A percentile compares a stretch with the other conserved stretches of the same genome.
These are phyloP conservation scores for Pterocles gutturalis DNA, from an alignment of 2,113 vertebrate species.

Conservation along the genomic window DNA sequence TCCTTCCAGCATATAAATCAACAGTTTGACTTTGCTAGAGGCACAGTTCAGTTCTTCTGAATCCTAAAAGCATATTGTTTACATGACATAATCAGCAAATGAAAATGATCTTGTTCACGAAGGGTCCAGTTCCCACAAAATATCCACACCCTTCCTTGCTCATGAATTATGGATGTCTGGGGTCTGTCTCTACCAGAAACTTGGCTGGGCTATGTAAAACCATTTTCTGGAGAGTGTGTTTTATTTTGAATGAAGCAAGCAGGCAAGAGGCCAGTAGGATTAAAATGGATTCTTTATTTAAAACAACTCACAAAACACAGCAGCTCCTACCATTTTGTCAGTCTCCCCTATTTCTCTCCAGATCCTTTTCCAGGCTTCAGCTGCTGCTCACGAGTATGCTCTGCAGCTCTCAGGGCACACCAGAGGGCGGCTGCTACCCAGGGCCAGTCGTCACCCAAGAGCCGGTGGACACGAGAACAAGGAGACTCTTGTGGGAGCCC, in stretches of 20 bases:
- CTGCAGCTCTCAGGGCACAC: background rate
- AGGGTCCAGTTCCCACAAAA: constrained; percentile 52
- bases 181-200: constrained; percentile 51
- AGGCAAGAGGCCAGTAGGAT: constrained; percentile 59
- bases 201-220: constrained; percentile 56
- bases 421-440: background rate
- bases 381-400: background rate
- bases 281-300: constrained; percentile 68
- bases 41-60: background rate
- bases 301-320: constrained; percentile 43
- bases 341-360: background rate
- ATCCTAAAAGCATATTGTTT: constrained; percentile 56
- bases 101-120: constrained; percentile 57
- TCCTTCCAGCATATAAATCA: background rate
- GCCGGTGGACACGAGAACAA: background rate
- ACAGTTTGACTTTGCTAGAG: constrained; percentile 21
- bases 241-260: constrained; percentile 60
- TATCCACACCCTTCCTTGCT: constrained; percentile 57
- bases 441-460: fast-evolving
- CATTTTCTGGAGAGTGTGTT: constrained; percentile 51
- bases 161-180: constrained; percentile 69
- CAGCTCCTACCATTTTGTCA: constrained; percentile 36
- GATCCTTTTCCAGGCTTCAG: background rate
- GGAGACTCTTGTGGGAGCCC: constrained; percentile 11
- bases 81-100: constrained; percentile 53